Evolutionary conservation across 2,113 vertebrate genomes (phyloP), one percentile per base, ranked within the genome.

Genomic region (Oryctolagus cuniculus): DNA sequence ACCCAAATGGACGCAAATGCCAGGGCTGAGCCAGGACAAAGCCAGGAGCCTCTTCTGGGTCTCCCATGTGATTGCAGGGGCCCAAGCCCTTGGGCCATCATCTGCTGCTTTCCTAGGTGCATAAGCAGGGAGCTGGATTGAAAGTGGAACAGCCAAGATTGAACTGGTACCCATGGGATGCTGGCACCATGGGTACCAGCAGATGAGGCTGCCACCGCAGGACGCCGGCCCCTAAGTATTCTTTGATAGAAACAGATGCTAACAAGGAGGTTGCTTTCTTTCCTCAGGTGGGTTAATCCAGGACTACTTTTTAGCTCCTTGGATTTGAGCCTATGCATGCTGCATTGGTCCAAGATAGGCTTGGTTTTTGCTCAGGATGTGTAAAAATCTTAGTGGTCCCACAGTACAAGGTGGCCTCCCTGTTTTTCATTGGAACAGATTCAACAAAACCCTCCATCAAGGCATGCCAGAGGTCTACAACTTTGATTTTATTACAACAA

Each of bases 381-480:
- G 27, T 22, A 17, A 36, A 67, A 72, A 21, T 4, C 63, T 99
- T 93, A 99, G 98, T 16, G 99, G 99, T 0, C 99, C 99, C 2
- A 99, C 99, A 0, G 99, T 99, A 0, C 98, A 99, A 96, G 98
- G 96, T 0, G 99, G 98, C 0, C 99, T 99, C 34, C 99, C 99
- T 0, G 97, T 98, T 3, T 99, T 99, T 97, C 89, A 3, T 49
- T 99, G 99, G 99, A 98, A 93, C 16, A 64, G 34, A 1, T 99
- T 99, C 97, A 98, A 99, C 98, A 95, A 75, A 95, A 98, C 99
- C 0, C 96, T 93, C 4, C 99, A 99, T 94, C 96, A 98, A 95
- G 99, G 99, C 24, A 98, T 99, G 97, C 99, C 99, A 0, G 97
- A 53, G 2, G 96, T 75, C 0, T 99, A 99, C 97, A 98, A 99